These are phyloP conservation scores for Anser cygnoides DNA, from an alignment of 2,113 vertebrate genomes.

Conservation along the genomic window DNA sequence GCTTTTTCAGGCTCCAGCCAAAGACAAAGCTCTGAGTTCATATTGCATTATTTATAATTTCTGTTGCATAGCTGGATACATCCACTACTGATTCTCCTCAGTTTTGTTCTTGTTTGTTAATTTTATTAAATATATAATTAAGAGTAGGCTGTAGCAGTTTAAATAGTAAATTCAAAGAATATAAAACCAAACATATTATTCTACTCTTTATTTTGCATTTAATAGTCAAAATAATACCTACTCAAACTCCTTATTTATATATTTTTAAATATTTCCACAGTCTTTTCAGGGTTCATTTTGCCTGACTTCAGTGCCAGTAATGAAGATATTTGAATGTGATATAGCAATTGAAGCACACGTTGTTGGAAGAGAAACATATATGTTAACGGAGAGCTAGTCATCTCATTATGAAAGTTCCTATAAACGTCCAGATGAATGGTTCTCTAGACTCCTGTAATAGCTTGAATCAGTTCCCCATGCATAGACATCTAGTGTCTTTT, in stretches of 20 bases:
- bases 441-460: neutral
- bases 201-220: neutral
- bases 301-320: neutral
- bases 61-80: neutral
- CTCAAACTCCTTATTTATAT: neutral
- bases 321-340: neutral
- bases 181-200: neutral
- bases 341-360: neutral
- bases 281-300: neutral
- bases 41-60: neutral
- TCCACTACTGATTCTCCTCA: neutral
- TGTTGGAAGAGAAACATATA: neutral
- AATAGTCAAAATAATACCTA: neutral
- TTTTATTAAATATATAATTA: neutral
- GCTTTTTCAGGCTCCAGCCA: neutral
- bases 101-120: neutral
- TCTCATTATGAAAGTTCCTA: neutral
- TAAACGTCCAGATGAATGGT: neutral
- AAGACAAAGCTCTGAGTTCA: neutral
- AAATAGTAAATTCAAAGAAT: neutral
- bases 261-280: neutral
- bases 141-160: neutral
- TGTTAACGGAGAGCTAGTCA: neutral
- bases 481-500: neutral
- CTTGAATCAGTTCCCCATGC: neutral